Evolutionary conservation across 2,888 invertebrate species (phyloP), one percentile per base, ranked within the genome.

Genomic region (Leuctra nigra): DNA sequence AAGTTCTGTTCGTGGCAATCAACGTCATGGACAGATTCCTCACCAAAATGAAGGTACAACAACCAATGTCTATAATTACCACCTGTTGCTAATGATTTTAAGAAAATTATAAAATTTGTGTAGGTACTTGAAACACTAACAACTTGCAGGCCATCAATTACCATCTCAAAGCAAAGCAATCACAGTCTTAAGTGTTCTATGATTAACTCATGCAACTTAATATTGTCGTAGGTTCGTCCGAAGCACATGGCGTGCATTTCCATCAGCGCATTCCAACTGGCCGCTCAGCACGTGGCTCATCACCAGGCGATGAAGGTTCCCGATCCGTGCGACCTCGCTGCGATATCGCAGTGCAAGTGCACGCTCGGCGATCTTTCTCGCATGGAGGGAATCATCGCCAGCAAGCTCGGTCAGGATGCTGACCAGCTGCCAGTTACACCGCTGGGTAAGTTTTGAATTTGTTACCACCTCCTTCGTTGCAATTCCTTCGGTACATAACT

Each of bases 191-290:
- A n/a, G n/a, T n/a, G n/a, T n/a, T n/a, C n/a, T n/a, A n/a, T n/a
- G n/a, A n/a, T n/a, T n/a, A n/a, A n/a, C n/a, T n/a, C n/a, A n/a
- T n/a, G n/a, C n/a, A n/a, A n/a, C n/a, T n/a, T n/a, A n/a, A n/a
- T n/a, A n/a, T n/a, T n/a, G n/a, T n/a, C n/a, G n/a, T 62, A 77
- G 76, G 83, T 82, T 2, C 80, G 81, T 59, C 86, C 87, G 53
- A 91, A 88, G 70, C 91, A 91, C 74, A 82, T 93, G 74, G 87
- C 87, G 4, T 92, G 92, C 74, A 86, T 93, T 70, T 87, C 90
- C 14, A 84, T 92, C 33, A 85, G 91, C 60, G 88, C 91, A 65
- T 86, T 92, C 75, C 85, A 90, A 74, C 80, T 92, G 66, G 91
- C 92, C 58, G 84, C 88, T 65, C 77, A 79, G 68, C 81, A 84